These are phyloP conservation scores for Archips xylosteana DNA, from an alignment of 2,888 invertebrate genomes.

Conservation along the genomic window DNA sequence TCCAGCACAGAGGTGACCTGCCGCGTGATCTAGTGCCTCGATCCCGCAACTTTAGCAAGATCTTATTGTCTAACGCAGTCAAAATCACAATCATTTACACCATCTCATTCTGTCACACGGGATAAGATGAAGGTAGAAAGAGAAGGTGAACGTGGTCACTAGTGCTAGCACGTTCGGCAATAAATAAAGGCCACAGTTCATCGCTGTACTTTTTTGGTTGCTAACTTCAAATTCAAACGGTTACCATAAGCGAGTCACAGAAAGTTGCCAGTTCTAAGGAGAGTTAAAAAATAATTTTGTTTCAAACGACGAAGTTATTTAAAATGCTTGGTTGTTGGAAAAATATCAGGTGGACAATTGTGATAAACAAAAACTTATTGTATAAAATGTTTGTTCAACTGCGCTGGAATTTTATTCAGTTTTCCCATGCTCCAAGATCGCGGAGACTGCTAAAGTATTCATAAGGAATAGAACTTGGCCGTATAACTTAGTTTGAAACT, in stretches of 20 bases:
- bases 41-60: no score
- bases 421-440: conserved; percentile 52
- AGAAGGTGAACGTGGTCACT: no score
- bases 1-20: no score
- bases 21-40: no score
- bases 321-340: neutral
- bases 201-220: no score
- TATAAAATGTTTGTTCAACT: conserved; percentile 55
- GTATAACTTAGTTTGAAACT: conserved; percentile 46
- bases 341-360: conserved; percentile 44
- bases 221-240: neutral
- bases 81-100: no score
- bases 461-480: conserved; percentile 47
- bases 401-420: conserved; percentile 52
- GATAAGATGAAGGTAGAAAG: no score
- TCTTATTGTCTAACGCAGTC: no score
- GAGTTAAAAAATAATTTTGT: neutral
- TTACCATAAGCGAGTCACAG: neutral
- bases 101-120: no score
- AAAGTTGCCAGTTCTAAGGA: neutral
- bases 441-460: conserved; percentile 49
- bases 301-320: neutral
- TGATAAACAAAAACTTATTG: conserved; percentile 56
- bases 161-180: no score
- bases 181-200: no score